Evolutionary conservation across 2,888 invertebrate genomes (phyloP).

Genomic region (Myopa tessellatipennis): DNA sequence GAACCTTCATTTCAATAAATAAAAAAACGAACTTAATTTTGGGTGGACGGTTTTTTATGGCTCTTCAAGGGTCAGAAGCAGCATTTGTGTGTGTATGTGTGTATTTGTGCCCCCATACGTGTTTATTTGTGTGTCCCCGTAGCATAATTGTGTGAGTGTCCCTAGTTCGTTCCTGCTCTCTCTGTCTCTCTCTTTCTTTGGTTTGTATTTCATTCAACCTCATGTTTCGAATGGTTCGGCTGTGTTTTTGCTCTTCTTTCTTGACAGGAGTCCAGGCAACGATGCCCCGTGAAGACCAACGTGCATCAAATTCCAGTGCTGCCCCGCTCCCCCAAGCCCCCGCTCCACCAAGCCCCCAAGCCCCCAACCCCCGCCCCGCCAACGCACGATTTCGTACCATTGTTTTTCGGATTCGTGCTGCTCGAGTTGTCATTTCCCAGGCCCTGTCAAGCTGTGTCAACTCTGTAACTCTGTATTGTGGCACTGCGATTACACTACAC

Average conservation of each 20-base stretch:
- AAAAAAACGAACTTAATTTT: no score
- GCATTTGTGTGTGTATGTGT: background rate
- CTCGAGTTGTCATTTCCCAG: conserved; percentile 15
- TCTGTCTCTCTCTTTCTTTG: background rate
- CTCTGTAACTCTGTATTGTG: no score
- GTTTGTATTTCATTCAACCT: background rate
- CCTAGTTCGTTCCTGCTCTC: background rate
- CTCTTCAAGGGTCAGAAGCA: background rate
- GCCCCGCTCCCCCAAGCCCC: background rate
- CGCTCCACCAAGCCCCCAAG: background rate
- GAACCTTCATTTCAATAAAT: no score
- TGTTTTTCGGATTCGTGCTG: background rate
- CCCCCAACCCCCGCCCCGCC: background rate
- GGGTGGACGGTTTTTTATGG: no score
- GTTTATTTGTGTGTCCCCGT: background rate
- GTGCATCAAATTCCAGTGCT: no score
- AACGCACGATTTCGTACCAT: background rate
- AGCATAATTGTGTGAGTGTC: no score
- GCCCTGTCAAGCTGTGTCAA: background rate
- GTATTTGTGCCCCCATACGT: background rate
- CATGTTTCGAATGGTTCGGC: background rate
- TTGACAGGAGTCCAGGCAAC: no score
- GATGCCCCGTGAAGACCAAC: no score
- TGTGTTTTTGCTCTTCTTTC: background rate
- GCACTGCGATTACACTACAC: background rate